Conservation (phyloP, 2,888 invertebrate genomes). For the Tyria jacobaeae region DNA sequence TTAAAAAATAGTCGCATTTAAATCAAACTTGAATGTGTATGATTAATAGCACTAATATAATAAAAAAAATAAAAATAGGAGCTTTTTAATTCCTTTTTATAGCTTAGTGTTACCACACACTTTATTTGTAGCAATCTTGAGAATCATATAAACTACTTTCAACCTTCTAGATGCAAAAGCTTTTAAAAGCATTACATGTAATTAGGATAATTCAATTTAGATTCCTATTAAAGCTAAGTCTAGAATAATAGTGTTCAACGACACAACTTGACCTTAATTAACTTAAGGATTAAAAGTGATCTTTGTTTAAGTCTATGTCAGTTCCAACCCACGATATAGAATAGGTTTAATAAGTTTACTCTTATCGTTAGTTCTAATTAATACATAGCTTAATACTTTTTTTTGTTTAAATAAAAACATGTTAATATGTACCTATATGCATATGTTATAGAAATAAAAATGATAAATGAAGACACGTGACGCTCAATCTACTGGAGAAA, state of each 20-base stretch:
- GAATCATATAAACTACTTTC: not conserved
- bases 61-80: too few species aligned
- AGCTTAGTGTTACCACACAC: too few species aligned
- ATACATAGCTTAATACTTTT: too few species aligned
- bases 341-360: not conserved
- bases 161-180: not conserved
- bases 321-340: not conserved
- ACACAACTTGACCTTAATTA: constrained; percentile 13
- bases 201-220: constrained; percentile 11
- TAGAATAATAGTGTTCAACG: constrained; percentile 2
- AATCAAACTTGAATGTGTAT: too few species aligned
- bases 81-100: too few species aligned
- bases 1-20: too few species aligned
- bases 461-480: too few species aligned
- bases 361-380: not conserved
- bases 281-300: constrained; percentile 5
- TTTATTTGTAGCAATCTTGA: not conserved
- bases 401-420: too few species aligned
- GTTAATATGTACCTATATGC: too few species aligned
- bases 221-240: constrained; percentile 16
- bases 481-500: too few species aligned
- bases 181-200: not conserved
- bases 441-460: too few species aligned
- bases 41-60: too few species aligned
- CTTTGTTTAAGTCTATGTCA: constrained; percentile 8